A percentile compares a stretch with the other conserved stretches of the same genome.
Evolutionary conservation across 2,113 vertebrate genomes (phyloP).

Genomic region (Heterochromis multidens): DNA sequence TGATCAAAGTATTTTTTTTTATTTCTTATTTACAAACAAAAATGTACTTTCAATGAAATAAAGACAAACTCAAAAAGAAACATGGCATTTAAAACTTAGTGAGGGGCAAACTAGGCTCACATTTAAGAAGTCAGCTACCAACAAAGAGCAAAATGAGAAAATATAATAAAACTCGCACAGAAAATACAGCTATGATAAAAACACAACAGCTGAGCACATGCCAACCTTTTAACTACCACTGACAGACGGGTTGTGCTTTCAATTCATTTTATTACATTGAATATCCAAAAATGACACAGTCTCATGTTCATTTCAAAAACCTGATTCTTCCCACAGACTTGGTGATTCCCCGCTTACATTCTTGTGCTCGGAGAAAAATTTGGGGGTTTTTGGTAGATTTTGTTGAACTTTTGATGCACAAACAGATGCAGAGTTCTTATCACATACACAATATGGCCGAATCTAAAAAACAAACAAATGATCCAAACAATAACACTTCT

Average conservation of each 20-base stretch:
- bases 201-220: not conserved
- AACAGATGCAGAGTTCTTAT: not conserved
- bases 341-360: not conserved
- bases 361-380: not conserved
- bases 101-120: constrained; percentile 1
- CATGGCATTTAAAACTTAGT: not conserved
- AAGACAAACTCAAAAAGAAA: not conserved
- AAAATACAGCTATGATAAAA: not conserved
- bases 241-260: not conserved
- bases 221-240: not conserved
- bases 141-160: constrained; percentile 2
- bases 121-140: not conserved
- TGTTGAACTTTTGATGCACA: not conserved
- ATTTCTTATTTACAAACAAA: constrained; percentile 33
- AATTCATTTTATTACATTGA: not conserved
- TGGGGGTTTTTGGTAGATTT: not conserved
- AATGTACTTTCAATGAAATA: not conserved
- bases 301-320: not conserved
- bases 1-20: constrained; percentile 2
- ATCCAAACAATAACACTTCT: constrained; percentile 6
- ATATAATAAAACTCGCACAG: not conserved
- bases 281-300: not conserved
- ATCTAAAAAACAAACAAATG: not conserved
- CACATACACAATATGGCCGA: not conserved
- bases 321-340: not conserved